These are phyloP conservation scores for Acanthopagrus latus DNA, from an alignment of 2,797 vertebrate species.

Conservation along the genomic window DNA sequence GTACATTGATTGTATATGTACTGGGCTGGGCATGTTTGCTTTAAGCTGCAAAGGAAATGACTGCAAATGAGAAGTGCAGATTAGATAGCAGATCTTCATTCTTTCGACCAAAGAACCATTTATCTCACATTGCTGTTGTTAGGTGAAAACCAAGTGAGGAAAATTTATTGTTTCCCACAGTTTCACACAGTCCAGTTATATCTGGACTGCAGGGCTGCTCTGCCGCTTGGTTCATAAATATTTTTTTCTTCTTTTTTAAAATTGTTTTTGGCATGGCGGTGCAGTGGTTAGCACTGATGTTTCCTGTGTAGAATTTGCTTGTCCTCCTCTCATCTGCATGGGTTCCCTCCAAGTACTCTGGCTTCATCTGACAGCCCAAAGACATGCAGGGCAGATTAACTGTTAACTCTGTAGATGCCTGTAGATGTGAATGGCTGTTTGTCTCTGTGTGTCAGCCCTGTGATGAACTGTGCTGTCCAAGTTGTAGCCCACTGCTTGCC, in stretches of 20 bases:
- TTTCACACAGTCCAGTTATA: not conserved
- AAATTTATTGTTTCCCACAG: conserved; percentile 11
- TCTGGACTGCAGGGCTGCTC: not conserved
- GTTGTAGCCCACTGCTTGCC: too few species aligned
- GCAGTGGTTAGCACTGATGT: too few species aligned
- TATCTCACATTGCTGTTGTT: conserved; percentile 33
- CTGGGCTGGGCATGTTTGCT: conserved; percentile 29
- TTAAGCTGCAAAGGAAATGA: conserved; percentile 38
- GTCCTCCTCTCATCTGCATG: too few species aligned
- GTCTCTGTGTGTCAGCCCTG: too few species aligned
- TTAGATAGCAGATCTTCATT: conserved; percentile 44
- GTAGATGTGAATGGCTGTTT: too few species aligned
- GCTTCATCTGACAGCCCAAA: too few species aligned
- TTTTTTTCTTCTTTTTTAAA: not conserved
- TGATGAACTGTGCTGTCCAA: too few species aligned
- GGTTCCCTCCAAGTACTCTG: too few species aligned
- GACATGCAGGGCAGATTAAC: too few species aligned
- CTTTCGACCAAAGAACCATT: conserved; percentile 3
- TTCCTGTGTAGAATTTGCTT: too few species aligned
- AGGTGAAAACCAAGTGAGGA: conserved; percentile 19
- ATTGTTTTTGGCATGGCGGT: too few species aligned
- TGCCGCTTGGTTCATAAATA: not conserved
- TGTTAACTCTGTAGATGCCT: too few species aligned
- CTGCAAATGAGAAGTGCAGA: conserved; percentile 42
- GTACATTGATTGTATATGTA: not conserved